Base-by-base conservation (phyloP, 2,888 invertebrate genomes). In the Pseudococcus longispinus region DNA sequence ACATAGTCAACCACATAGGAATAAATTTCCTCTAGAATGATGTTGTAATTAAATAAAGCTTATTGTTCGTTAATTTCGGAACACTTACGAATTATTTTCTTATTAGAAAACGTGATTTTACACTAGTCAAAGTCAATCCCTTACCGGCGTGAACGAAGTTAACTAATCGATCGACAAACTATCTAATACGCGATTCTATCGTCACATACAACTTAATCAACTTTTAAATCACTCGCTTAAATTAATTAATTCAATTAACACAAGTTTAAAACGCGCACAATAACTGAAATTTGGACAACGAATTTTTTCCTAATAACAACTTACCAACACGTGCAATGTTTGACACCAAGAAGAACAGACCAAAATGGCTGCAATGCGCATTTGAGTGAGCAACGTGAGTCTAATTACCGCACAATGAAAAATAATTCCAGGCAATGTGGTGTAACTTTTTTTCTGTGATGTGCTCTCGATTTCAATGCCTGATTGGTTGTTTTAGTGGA, bases 361-460 rank as follows among this genome's bases (percentile, higher is more conserved):
- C 70, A 70, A 70, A 29, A 70, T 70, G 70, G 70, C 70, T 70
- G 70, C 29, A 70, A 70, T 70, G 70, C 70, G 70, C 70, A 70
- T 70, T 70, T 18, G 29, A 29, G 23, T 5, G 29, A 29, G 23
- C n/a, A 51, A 51, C n/a, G 18, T 51, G 46, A 51, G n/a, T 51
- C n/a, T 51, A 13, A 15, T n/a, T 55, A 9, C 3, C 60, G 60
- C 9, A 60, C 60, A 60, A 55, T 60, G 23, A 23, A 20, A 60
- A 23, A 23, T 74, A 11, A 74, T 60, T 23, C 83, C 51, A 55
- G 23, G 60, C 9, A 6, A 23, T 9, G 23, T 20, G 9, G 60
- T 11, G 23, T 60, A 60, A 23, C 23, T 60, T 60, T 23, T 60
- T 60, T 23, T 60, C 60, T 60, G 60, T 60, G 60, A 60, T 13